These are phyloP conservation scores for Zaprionus ornatus DNA, from an alignment of 1,140 invertebrate species.

Conservation along the genomic window DNA sequence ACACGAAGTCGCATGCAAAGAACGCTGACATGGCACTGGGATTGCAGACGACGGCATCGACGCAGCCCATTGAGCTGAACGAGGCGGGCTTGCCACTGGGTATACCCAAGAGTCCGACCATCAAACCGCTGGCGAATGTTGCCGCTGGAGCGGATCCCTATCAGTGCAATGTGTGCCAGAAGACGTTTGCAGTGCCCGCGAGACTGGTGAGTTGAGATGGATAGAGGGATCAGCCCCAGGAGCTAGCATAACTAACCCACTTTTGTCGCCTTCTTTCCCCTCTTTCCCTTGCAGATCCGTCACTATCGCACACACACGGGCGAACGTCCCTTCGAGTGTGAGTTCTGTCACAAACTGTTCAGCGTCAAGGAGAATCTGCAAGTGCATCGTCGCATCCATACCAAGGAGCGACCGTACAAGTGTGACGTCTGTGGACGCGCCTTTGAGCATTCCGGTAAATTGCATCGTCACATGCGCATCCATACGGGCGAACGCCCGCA, in stretches of 20 bases:
- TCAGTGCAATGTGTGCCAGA: constrained; percentile 95
- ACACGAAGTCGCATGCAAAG: constrained; percentile 85
- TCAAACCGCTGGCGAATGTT: constrained; percentile 79
- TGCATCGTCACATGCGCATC: constrained; percentile 96
- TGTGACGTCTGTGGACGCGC: constrained; percentile 95
- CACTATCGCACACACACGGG: constrained; percentile 96
- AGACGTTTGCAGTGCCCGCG: constrained; percentile 96
- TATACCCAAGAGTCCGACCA: constrained; percentile 76
- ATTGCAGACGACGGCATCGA: neutral
- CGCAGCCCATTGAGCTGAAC: constrained; percentile 58
- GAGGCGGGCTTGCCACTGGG: constrained; percentile 69
- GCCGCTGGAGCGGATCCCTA: constrained; percentile 88
- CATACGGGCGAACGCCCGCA: constrained; percentile 97
- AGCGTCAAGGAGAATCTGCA: constrained; percentile 96
- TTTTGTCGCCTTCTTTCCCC: neutral
- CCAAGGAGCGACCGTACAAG: constrained; percentile 91
- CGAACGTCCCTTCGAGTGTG: constrained; percentile 93
- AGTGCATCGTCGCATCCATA: constrained; percentile 95
- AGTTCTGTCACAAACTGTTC: constrained; percentile 96
- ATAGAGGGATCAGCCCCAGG: too few species aligned
- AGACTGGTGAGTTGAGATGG: constrained; percentile 87
- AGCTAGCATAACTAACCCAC: neutral
- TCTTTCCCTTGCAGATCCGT: constrained; percentile 83
- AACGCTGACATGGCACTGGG: constrained; percentile 52
- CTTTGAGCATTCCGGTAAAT: constrained; percentile 95